These are phyloP conservation scores for Drosophila kokeensis DNA, from an alignment of 2,888 invertebrate genomes.

Conservation along the genomic window DNA sequence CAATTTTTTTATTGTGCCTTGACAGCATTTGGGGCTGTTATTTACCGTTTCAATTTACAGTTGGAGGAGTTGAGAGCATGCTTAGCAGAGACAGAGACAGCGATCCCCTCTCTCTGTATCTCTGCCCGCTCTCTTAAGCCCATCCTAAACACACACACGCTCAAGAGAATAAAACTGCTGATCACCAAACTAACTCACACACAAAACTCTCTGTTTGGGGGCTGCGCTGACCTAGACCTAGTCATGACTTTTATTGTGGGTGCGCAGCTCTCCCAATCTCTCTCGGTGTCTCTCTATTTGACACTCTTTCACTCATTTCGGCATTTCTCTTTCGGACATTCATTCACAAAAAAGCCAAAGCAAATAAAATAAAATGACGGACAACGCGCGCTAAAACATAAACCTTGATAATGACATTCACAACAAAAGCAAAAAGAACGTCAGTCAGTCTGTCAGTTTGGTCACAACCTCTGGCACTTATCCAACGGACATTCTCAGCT, in stretches of 20 bases:
- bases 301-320: constrained; percentile 22
- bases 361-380: constrained; percentile 46
- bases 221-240: constrained; percentile 51
- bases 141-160: not conserved
- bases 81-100: not conserved
- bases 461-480: constrained; percentile 73
- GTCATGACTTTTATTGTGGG: constrained; percentile 18
- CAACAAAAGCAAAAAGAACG: constrained; percentile 43
- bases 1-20: constrained; percentile 36
- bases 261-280: constrained; percentile 2
- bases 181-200: constrained; percentile 27
- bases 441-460: constrained; percentile 51
- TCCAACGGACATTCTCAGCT: constrained; percentile 64
- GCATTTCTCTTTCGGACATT: constrained; percentile 38
- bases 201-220: not conserved
- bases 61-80: constrained; percentile 9
- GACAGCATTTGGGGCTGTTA: constrained; percentile 31
- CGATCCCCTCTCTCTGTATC: not conserved
- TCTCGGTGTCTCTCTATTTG: constrained; percentile 4
- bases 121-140: not conserved
- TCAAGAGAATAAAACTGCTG: constrained; percentile 17
- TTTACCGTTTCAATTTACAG: constrained; percentile 46
- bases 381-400: constrained; percentile 43
- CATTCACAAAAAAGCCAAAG: constrained; percentile 64
- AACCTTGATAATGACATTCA: constrained; percentile 81